These are phyloP conservation scores for Styela clava DNA, from an alignment of 23 tunicate species.

Conservation along the genomic window DNA sequence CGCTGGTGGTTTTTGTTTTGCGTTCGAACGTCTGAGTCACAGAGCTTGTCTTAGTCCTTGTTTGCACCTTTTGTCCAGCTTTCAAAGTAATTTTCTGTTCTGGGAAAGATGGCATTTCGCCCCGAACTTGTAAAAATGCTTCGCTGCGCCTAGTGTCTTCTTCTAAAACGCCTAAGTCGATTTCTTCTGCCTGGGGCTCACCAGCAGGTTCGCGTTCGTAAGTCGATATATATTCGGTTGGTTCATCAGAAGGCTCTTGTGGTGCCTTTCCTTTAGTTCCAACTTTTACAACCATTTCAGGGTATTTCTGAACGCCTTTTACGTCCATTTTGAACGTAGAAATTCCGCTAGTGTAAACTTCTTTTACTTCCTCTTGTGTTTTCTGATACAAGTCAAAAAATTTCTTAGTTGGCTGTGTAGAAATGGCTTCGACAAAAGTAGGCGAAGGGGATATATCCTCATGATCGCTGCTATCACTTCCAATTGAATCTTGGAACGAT, in stretches of 20 bases:
- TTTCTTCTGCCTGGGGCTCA: neutral
- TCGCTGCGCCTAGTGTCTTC: constrained; percentile 16
- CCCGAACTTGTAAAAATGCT: constrained; percentile 11
- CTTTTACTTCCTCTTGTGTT: constrained; percentile 8
- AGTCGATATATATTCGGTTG: neutral
- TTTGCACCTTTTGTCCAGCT: neutral
- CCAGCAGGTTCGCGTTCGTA: neutral
- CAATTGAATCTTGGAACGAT: constrained; percentile 16
- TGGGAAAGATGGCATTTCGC: constrained; percentile 10
- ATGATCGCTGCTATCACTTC: constrained; percentile 34
- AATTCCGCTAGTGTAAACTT: constrained; percentile 30
- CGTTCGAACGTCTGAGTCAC: constrained; percentile 8
- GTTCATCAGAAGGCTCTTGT: neutral
- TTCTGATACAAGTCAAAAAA: constrained; percentile 8
- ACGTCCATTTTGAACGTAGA: constrained; percentile 43
- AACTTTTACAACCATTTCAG: constrained; percentile 19
- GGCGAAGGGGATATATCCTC: constrained; percentile 19
- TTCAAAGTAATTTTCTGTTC: neutral
- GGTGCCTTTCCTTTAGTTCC: neutral
- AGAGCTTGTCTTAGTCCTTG: neutral
- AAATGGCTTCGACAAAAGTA: neutral
- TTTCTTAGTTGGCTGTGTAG: neutral
- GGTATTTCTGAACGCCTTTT: constrained; percentile 16
- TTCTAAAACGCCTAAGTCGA: neutral
- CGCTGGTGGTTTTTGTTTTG: neutral